Conservation (phyloP, 2,113 vertebrate species). For the Myotis davidii region DNA sequence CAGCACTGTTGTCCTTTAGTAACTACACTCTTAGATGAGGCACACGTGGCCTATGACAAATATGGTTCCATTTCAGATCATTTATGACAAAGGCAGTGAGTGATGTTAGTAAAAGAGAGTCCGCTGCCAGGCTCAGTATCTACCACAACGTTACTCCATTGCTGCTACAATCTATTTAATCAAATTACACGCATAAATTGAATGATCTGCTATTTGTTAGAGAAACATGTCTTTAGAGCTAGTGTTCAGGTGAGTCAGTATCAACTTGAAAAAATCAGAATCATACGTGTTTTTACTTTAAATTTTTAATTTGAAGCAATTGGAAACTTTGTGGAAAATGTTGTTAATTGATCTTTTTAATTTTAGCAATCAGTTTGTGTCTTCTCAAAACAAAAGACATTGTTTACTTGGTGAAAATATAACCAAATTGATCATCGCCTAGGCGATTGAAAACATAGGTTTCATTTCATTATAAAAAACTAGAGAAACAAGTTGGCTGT, state of each 20-base stretch:
- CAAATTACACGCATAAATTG: conserved; percentile 77
- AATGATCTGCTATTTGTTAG: conserved; percentile 75
- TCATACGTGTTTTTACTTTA: neutral
- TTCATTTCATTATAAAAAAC: neutral
- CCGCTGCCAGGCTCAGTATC: neutral
- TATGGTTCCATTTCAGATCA: conserved; percentile 30
- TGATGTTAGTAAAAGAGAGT: neutral
- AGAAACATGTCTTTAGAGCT: conserved; percentile 48
- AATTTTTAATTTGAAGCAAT: conserved; percentile 1
- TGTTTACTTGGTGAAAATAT: neutral
- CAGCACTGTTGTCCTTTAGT: neutral
- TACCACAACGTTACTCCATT: conserved; percentile 32
- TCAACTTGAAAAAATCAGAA: neutral
- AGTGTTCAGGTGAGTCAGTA: conserved; percentile 64
- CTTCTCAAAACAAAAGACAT: neutral
- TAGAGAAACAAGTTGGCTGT: neutral
- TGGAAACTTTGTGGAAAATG: neutral
- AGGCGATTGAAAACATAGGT: neutral
- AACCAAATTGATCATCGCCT: neutral
- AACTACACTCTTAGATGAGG: neutral
- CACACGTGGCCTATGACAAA: neutral
- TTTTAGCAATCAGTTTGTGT: neutral
- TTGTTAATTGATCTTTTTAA: conserved; percentile 32
- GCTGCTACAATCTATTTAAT: conserved; percentile 73
- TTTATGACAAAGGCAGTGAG: conserved; percentile 31